Evolutionary conservation across 2,113 vertebrate species (phyloP).

Genomic region (Myotis yumanensis): DNA sequence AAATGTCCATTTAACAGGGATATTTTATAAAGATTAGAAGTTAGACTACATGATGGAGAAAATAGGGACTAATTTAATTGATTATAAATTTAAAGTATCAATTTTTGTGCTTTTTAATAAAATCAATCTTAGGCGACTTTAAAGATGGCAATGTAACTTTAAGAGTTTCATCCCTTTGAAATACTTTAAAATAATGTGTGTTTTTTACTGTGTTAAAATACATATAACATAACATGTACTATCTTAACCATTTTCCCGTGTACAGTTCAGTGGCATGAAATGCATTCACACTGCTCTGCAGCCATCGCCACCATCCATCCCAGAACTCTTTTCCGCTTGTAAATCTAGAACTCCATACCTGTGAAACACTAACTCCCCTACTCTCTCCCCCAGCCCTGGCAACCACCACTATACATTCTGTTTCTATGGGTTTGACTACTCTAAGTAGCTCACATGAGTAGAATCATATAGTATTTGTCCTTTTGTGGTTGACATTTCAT

Average conservation of each 20-base stretch:
- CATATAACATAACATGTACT: not conserved
- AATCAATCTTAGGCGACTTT: not conserved
- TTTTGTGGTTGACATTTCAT: not conserved
- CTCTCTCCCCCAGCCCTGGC: too few species aligned
- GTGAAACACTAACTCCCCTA: not conserved
- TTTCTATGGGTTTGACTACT: not conserved
- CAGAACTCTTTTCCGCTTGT: not conserved
- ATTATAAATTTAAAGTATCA: not conserved
- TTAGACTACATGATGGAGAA: not conserved
- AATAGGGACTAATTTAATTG: not conserved
- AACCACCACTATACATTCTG: not conserved
- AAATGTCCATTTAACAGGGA: not conserved
- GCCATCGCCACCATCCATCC: not conserved
- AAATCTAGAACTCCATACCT: not conserved
- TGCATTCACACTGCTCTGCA: not conserved
- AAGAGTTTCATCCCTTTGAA: not conserved
- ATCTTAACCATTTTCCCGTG: not conserved
- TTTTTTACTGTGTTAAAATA: not conserved
- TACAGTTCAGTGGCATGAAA: not conserved
- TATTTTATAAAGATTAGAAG: not conserved
- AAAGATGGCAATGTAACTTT: not conserved
- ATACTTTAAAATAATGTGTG: not conserved
- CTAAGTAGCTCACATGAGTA: not conserved
- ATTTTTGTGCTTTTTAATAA: constrained; percentile 21
- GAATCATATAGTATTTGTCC: not conserved